Percentiles rank a stretch among this genome's conserved stretches.
Evolutionary conservation across 2,888 invertebrate genomes (phyloP).

Genomic region (Diploptera punctata): DNA sequence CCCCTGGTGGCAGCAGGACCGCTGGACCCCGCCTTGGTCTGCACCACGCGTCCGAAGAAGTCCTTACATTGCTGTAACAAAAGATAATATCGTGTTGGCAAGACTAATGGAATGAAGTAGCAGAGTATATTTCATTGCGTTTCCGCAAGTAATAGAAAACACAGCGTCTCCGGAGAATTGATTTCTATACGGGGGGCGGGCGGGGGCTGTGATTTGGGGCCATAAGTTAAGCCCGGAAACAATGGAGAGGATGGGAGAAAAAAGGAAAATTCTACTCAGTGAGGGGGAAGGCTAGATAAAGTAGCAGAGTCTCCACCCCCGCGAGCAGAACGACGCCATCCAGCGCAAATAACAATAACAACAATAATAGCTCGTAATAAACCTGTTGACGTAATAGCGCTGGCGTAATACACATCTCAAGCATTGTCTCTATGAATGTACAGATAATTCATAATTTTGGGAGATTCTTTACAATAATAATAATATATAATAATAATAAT

Average conservation of each 20-base stretch:
- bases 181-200: constrained; percentile 13
- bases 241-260: constrained; percentile 17
- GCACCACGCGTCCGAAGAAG: constrained; percentile 54
- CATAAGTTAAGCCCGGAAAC: constrained; percentile 31
- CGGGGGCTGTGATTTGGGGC: constrained; percentile 25
- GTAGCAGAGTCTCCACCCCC: not conserved
- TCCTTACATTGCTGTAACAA: constrained; percentile 54
- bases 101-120: constrained; percentile 2
- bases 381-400: too few relatives aligned
- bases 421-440: too few relatives aligned
- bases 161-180: constrained; percentile 3
- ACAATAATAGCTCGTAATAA: too few relatives aligned
- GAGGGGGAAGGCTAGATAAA: not conserved
- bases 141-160: not conserved
- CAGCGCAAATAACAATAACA: too few relatives aligned
- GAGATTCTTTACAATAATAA: too few relatives aligned
- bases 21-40: constrained; percentile 12
- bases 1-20: too few relatives aligned
- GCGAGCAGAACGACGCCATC: not conserved
- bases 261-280: constrained; percentile 2
- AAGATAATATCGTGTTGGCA: not conserved
- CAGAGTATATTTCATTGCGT: constrained; percentile 14
- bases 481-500: too few relatives aligned
- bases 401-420: too few relatives aligned
- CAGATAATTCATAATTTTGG: too few relatives aligned